Base-by-base conservation (phyloP, 2,113 vertebrate genomes). In the Chloropsis cyanopogon region DNA sequence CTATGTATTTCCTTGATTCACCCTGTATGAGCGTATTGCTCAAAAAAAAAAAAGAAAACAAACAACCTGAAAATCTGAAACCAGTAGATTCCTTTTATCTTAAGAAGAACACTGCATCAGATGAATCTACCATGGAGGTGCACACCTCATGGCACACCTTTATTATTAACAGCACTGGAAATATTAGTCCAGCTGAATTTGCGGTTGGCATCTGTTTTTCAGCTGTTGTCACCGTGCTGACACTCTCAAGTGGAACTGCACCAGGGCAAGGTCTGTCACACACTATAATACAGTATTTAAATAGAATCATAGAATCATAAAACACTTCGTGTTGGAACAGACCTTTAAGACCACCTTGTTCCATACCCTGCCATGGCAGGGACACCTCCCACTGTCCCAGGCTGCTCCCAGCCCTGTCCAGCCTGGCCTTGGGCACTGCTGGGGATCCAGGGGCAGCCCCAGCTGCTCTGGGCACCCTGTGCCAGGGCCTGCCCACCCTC, bases 1-100 rank as follows among this genome's bases (percentile, higher is more conserved):
- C 91, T 90, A 4, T 76, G 93, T 59, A 59, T 79, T 54, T 86
- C 50, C 81, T 96, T 23, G 41, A 49, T 78, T 95, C 88, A 83
- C 76, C 46, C 69, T 83, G 65, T 88, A 82, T 95, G 91, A 79
- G 49, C 29, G 22, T 22, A 23, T 46, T 35, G 47, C 54, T 94
- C 44, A 47, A 53, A 64, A 63, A 47, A 53, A 64, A 63, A 72
- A 53, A 53, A 28, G 17, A 28, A 50, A 88, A 53, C 29, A 78
- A 71, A 6, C 37, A 49, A 44, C 56, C 54, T 41, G n/a, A 60
- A 53, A 68, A 41, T 29, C n/a, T 23, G 12, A 90, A 90, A n/a
- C 3, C 21, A 23, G 52, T 18, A 39, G 21, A 60, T 76, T 66
- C 12, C n/a, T 25, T 72, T 80, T 53, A 35, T 31, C 57, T 28